A percentile compares a stretch with the other conserved stretches of the same genome.
phyloP scores from a whole-genome alignment of 64 coral and sea anemone genomes.

The Stylophora pistillata region DNA sequence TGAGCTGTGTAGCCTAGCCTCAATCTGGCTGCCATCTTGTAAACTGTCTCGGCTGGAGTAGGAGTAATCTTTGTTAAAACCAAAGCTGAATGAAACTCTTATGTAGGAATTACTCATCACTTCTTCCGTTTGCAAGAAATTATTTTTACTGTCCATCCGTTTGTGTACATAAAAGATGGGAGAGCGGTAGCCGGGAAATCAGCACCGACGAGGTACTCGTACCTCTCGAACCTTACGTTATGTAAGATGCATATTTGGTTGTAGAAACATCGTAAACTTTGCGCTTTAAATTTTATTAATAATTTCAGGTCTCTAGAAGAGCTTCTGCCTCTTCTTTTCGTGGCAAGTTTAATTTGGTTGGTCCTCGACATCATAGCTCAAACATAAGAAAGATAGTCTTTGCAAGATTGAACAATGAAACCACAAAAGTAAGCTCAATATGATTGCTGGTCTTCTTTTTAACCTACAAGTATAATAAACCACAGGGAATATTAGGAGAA shows the following conservation, averaged over 20 bases:
- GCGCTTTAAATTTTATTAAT: not conserved
- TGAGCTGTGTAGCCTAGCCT: slow-evolving; percentile 18
- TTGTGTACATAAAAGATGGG: not conserved
- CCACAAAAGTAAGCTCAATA: slow-evolving; percentile 40
- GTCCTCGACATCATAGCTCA: slow-evolving; percentile 67
- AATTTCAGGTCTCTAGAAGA: not conserved
- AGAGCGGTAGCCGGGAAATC: not conserved
- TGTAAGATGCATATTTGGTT: not conserved
- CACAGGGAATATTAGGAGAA: too few species aligned
- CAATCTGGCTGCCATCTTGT: not conserved
- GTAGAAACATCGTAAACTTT: not conserved
- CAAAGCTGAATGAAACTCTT: slow-evolving; percentile 8
- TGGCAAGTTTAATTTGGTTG: slow-evolving; percentile 68
- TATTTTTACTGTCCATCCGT: not conserved
- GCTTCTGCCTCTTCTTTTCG: not conserved
- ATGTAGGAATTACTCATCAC: not conserved
- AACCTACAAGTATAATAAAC: too few species aligned
- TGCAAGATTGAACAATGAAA: slow-evolving; percentile 60
- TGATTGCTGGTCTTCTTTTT: too few species aligned
- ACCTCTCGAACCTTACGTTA: not conserved
- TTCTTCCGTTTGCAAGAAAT: not conserved
- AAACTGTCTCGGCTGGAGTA: too few species aligned
- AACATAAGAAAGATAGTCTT: slow-evolving; percentile 89
- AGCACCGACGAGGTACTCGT: not conserved
- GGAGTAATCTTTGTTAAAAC: not conserved